Percentiles rank a stretch among this genome's conserved stretches.
phyloP scores from a whole-genome alignment of 2,797 vertebrate genomes.

The Gadopsis marmoratus region DNA sequence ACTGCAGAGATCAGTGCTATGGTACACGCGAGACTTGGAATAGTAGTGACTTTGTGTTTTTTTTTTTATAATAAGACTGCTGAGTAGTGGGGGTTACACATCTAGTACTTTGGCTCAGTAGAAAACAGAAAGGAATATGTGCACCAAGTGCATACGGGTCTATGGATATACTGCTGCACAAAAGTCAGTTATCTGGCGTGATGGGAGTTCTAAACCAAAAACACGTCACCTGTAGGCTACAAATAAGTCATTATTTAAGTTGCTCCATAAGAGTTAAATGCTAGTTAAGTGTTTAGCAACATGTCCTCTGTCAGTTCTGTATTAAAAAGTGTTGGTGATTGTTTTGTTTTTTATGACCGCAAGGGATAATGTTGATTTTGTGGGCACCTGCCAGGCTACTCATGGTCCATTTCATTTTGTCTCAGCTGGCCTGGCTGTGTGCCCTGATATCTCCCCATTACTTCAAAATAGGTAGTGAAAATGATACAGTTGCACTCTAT shows the following conservation, averaged over 20 bases:
- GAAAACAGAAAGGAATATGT: slow-evolving; percentile 81
- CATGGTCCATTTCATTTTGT: not conserved
- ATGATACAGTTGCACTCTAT: slow-evolving; percentile 52
- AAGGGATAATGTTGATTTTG: slow-evolving; percentile 10
- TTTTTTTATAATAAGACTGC: slow-evolving; percentile 70
- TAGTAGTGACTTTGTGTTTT: slow-evolving; percentile 64
- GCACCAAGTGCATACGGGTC: slow-evolving; percentile 75
- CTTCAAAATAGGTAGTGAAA: slow-evolving; percentile 66
- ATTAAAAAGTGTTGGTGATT: slow-evolving; percentile 10
- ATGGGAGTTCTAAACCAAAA: slow-evolving; percentile 39
- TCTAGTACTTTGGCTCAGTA: slow-evolving; percentile 84
- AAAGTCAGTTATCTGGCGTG: slow-evolving; percentile 48
- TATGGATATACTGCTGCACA: slow-evolving; percentile 70
- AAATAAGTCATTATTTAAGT: slow-evolving; percentile 37
- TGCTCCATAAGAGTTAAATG: slow-evolving; percentile 57
- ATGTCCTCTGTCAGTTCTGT: slow-evolving; percentile 28
- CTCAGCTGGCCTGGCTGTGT: slow-evolving; percentile 14
- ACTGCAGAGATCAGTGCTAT: slow-evolving; percentile 79
- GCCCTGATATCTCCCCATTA: slow-evolving; percentile 12
- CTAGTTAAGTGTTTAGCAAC: slow-evolving; percentile 49
- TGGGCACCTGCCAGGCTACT: slow-evolving; percentile 8
- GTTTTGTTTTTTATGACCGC: slow-evolving; percentile 23
- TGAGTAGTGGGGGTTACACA: slow-evolving; percentile 72
- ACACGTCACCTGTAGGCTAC: slow-evolving; percentile 42
- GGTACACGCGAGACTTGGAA: slow-evolving; percentile 69